Conservation (phyloP, 2,888 invertebrate species). For the Hyposoter dolosus region DNA sequence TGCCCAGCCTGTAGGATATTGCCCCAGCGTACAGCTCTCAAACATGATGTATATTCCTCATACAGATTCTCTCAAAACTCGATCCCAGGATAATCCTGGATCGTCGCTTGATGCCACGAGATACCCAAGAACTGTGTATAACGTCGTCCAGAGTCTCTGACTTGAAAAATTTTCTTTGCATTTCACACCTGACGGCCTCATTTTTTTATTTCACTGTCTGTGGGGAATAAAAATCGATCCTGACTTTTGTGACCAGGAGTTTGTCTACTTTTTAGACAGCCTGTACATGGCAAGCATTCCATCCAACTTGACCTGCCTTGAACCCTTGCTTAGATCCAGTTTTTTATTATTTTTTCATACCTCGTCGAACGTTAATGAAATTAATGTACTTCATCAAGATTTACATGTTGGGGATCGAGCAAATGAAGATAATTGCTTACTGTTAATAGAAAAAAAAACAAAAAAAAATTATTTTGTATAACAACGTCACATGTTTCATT, state of each 20-base stretch:
- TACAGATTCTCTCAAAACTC: conserved; percentile 5
- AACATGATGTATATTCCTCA: conserved; percentile 2
- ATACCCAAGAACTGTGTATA: background rate
- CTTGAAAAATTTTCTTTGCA: background rate
- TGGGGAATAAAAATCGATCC: background rate
- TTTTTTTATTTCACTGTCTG: background rate
- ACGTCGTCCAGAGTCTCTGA: background rate
- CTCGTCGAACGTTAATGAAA: conserved; percentile 15
- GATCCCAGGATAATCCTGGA: background rate
- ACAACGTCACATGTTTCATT: conserved; percentile 5
- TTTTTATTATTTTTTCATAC: conserved; percentile 16
- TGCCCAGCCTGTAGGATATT: conserved; percentile 37
- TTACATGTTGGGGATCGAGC: conserved; percentile 1
- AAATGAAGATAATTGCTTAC: background rate
- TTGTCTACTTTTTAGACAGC: background rate
- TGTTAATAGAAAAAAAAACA: background rate
- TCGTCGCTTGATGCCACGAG: background rate
- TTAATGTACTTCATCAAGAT: conserved; percentile 16
- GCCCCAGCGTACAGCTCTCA: conserved; percentile 5
- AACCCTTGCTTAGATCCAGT: conserved; percentile 12
- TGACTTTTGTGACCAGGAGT: background rate
- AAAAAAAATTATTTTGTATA: background rate
- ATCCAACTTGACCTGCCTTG: conserved; percentile 3
- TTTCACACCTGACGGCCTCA: background rate
- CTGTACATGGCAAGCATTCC: conserved; percentile 4